Evolutionary conservation across 2,888 invertebrate genomes (phyloP).

Genomic region (Drosophila monieri): DNA sequence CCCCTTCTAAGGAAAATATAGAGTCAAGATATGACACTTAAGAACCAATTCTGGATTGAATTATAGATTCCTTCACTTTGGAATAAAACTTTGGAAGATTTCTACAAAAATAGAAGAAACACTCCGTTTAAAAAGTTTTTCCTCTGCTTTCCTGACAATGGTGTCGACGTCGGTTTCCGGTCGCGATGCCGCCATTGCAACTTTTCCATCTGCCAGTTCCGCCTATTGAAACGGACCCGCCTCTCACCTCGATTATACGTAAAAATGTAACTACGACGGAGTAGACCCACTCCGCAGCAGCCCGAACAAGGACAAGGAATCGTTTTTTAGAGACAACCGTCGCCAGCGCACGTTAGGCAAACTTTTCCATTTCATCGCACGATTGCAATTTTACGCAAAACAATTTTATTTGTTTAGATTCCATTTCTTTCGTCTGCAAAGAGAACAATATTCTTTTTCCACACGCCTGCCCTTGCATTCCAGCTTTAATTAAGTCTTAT

Average conservation of each 20-base stretch:
- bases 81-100: too few relatives aligned
- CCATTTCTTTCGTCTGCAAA: conserved; percentile 27
- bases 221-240: conserved; percentile 60
- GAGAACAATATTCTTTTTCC: conserved; percentile 1
- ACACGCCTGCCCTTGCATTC: neutral
- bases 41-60: too few relatives aligned
- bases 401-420: conserved; percentile 73
- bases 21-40: neutral
- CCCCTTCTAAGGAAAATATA: neutral
- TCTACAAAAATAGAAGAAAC: neutral
- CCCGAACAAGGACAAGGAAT: conserved; percentile 33
- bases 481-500: neutral
- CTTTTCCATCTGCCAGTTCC: conserved; percentile 53
- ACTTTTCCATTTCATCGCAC: conserved; percentile 77
- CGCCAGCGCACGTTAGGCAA: conserved; percentile 67
- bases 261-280: conserved; percentile 39
- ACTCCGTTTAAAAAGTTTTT: conserved; percentile 33
- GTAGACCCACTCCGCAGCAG: conserved; percentile 1
- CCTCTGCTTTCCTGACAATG: conserved; percentile 71
- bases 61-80: too few relatives aligned
- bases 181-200: conserved; percentile 51
- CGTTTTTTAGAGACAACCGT: conserved; percentile 63
- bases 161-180: conserved; percentile 72
- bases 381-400: conserved; percentile 77
- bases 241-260: conserved; percentile 53